Evolutionary conservation across 2,113 vertebrate species (phyloP).

Genomic region (Cygnus buccinator): DNA sequence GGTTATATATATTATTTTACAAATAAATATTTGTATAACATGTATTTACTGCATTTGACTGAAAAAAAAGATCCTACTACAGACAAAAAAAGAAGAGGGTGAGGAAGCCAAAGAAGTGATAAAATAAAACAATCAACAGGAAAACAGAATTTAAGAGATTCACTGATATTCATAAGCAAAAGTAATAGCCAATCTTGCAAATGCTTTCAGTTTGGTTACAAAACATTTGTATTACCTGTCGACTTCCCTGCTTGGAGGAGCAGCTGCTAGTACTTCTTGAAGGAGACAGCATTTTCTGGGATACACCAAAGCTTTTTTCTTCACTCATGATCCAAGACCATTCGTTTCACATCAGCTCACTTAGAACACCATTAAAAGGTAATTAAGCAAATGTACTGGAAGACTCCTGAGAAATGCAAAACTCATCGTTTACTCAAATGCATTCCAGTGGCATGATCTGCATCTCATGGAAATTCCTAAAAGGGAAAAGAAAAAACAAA

Average conservation of each 20-base stretch:
- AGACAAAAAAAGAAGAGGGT: not conserved
- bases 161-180: not conserved
- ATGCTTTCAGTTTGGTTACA: not conserved
- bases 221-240: constrained; percentile 83
- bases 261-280: constrained; percentile 95
- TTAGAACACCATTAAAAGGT: constrained; percentile 46
- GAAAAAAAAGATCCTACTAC: not conserved
- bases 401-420: constrained; percentile 11
- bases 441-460: constrained; percentile 36
- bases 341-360: not conserved
- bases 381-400: not conserved
- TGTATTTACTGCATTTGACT: not conserved
- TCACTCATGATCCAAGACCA: constrained; percentile 82
- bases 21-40: not conserved
- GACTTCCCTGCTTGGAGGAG: constrained; percentile 93
- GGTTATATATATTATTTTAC: not conserved
- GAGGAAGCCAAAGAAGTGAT: not conserved
- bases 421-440: constrained; percentile 21
- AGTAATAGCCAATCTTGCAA: not conserved
- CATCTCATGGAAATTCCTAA: constrained; percentile 36
- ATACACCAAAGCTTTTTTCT: constrained; percentile 84
- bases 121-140: not conserved
- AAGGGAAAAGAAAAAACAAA: not conserved
- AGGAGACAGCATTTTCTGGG: constrained; percentile 91
- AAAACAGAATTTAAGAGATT: not conserved